phyloP scores from a whole-genome alignment of 2,113 vertebrate genomes.

The Oreotragus oreotragus region DNA sequence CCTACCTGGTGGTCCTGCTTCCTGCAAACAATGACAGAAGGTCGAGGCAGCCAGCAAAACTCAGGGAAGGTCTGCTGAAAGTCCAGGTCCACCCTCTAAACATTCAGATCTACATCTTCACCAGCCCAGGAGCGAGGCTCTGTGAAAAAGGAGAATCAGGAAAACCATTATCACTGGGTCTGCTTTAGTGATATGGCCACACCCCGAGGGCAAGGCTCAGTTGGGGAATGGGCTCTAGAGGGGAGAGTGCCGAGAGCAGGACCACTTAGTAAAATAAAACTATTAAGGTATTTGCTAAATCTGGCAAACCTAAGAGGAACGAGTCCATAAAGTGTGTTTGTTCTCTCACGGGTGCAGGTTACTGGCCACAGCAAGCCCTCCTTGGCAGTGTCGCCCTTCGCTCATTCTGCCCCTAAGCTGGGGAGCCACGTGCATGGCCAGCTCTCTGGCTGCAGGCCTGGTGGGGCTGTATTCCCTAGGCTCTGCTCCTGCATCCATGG shows the following conservation, averaged over 20 bases:
- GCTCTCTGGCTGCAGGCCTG: not conserved
- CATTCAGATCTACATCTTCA: not conserved
- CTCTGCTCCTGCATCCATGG: rapidly evolving
- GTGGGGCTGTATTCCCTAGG: not conserved
- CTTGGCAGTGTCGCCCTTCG: rapidly evolving
- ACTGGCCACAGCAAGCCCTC: not conserved
- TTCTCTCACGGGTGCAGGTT: not conserved
- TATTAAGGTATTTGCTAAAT: not conserved
- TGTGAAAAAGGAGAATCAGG: not conserved
- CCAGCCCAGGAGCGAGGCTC: not conserved
- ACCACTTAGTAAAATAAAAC: not conserved
- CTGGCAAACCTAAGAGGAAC: not conserved
- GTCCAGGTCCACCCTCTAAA: not conserved
- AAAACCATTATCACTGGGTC: not conserved
- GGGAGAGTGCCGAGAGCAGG: not conserved
- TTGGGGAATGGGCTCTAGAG: not conserved
- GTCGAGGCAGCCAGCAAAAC: not conserved
- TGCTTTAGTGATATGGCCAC: not conserved
- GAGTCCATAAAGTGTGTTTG: not conserved
- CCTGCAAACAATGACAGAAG: not conserved
- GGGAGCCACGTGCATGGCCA: not conserved
- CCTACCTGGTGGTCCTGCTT: not conserved
- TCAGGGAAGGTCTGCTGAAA: not conserved
- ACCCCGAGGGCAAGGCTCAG: not conserved
- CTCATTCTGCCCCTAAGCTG: not conserved